phyloP scores from a whole-genome alignment of 2,113 vertebrate genomes.

The Paramisgurnus dabryanus region DNA sequence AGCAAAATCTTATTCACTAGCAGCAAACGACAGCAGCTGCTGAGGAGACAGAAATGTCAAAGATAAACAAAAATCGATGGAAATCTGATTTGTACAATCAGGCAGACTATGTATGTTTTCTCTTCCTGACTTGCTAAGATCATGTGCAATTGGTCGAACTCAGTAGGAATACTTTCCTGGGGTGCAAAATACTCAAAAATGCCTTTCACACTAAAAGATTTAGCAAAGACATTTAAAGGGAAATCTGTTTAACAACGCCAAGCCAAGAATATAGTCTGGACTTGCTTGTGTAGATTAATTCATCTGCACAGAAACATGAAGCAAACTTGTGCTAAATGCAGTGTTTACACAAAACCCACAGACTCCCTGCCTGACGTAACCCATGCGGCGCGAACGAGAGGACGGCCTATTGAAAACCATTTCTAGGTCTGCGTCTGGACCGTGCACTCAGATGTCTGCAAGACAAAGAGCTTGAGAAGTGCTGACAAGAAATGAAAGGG shows the following conservation, averaged over 20 bases:
- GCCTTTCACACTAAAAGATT: too few relatives aligned
- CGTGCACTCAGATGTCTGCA: background rate
- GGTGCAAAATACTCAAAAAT: background rate
- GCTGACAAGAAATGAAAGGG: slow-evolving; percentile 3
- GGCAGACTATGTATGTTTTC: background rate
- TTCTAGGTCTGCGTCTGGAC: background rate
- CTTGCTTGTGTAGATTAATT: too few relatives aligned
- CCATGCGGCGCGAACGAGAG: background rate
- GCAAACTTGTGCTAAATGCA: background rate
- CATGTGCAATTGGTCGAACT: background rate
- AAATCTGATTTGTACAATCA: background rate
- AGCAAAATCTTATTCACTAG: background rate
- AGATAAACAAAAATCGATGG: background rate
- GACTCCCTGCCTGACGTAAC: background rate
- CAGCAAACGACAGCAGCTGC: background rate
- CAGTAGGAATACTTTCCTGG: background rate
- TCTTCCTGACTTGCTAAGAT: background rate
- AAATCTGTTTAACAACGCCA: too few relatives aligned
- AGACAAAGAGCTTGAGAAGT: background rate
- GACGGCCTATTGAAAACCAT: background rate
- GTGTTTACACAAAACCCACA: background rate
- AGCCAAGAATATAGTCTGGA: too few relatives aligned
- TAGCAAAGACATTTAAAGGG: too few relatives aligned
- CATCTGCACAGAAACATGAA: too few relatives aligned
- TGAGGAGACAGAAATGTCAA: slow-evolving; percentile 1